phyloP scores from a whole-genome alignment of 2,113 vertebrate species.

The Trematomus loennbergii region DNA sequence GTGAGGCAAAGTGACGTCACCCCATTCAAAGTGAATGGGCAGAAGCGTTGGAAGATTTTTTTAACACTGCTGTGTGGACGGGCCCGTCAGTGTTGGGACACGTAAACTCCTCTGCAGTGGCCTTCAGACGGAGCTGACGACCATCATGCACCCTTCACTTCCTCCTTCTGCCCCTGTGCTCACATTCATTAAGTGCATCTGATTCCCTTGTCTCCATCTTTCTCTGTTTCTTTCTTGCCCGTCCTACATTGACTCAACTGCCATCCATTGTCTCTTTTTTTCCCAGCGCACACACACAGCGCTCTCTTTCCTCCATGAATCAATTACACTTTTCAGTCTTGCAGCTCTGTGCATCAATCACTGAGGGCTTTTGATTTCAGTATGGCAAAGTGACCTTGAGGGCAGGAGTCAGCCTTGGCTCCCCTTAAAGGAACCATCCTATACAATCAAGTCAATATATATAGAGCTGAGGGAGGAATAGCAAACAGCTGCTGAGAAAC shows the following conservation, averaged over 20 bases:
- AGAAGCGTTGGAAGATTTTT: too few relatives aligned
- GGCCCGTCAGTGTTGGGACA: slow-evolving; percentile 12
- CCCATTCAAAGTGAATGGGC: too few relatives aligned
- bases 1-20: too few relatives aligned
- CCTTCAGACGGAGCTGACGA: slow-evolving; percentile 8
- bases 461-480: slow-evolving; percentile 38
- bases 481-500: slow-evolving; percentile 36
- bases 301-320: slow-evolving; percentile 7
- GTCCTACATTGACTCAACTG: background rate
- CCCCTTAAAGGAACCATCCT: slow-evolving; percentile 20
- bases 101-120: background rate
- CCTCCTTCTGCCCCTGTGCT: background rate
- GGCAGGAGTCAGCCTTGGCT: slow-evolving; percentile 38
- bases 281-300: background rate
- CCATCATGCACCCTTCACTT: background rate
- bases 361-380: slow-evolving; percentile 41
- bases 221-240: background rate
- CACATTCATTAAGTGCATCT: background rate
- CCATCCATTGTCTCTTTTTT: slow-evolving; percentile 4
- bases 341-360: slow-evolving; percentile 35
- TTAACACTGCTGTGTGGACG: too few relatives aligned
- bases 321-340: slow-evolving; percentile 20
- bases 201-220: background rate
- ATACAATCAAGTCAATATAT: slow-evolving; percentile 33
- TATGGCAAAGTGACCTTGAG: slow-evolving; percentile 45